These are phyloP conservation scores for Cynaeus angustus DNA, from an alignment of 2,888 invertebrate genomes.

Conservation along the genomic window DNA sequence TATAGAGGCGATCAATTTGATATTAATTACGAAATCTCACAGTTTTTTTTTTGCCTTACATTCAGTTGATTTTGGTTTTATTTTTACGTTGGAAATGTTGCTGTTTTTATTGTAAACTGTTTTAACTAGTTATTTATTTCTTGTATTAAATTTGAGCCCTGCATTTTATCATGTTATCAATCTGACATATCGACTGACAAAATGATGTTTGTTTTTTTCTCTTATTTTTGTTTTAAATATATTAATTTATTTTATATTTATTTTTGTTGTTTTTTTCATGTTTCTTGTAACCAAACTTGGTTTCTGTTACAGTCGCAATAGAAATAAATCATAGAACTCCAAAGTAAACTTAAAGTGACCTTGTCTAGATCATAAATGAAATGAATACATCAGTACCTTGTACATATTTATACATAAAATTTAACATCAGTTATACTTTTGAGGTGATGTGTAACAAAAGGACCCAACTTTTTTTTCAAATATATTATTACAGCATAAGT, in stretches of 20 bases:
- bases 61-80: slow-evolving; percentile 54
- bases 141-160: slow-evolving; percentile 30
- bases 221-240: slow-evolving; percentile 67
- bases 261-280: slow-evolving; percentile 60
- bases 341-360: slow-evolving; percentile 70
- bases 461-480: slow-evolving; percentile 65
- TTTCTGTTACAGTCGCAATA: slow-evolving; percentile 53
- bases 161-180: slow-evolving; percentile 45
- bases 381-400: slow-evolving; percentile 69
- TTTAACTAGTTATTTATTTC: slow-evolving; percentile 44
- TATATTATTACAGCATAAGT: slow-evolving; percentile 61
- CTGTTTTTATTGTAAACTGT: slow-evolving; percentile 45
- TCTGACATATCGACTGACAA: slow-evolving; percentile 64
- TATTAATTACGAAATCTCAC: slow-evolving; percentile 50
- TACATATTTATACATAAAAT: slow-evolving; percentile 66
- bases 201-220: slow-evolving; percentile 65
- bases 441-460: slow-evolving; percentile 68
- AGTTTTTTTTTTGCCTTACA: slow-evolving; percentile 52
- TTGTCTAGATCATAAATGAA: slow-evolving; percentile 68
- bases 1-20: slow-evolving; percentile 52
- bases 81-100: slow-evolving; percentile 43
- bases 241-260: slow-evolving; percentile 68
- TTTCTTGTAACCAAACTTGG: slow-evolving; percentile 64
- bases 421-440: slow-evolving; percentile 65
- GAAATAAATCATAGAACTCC: slow-evolving; percentile 60